These are phyloP conservation scores for Ceyx melanurus DNA, from an alignment of 2,113 vertebrate species.

Conservation along the genomic window DNA sequence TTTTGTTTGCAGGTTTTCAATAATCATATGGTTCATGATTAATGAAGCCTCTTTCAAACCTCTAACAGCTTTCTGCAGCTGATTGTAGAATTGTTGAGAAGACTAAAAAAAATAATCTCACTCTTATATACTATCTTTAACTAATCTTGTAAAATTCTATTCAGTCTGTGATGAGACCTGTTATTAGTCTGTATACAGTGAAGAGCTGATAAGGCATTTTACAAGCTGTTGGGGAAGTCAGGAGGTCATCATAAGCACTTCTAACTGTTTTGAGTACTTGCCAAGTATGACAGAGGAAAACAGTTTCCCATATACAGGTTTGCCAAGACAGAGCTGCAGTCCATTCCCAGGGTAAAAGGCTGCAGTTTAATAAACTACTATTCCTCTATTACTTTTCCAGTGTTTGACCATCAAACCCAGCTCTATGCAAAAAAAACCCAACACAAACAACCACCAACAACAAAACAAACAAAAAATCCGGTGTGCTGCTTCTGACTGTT, in stretches of 20 bases:
- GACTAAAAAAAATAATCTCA: slow-evolving; percentile 46
- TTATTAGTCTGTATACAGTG: slow-evolving; percentile 20
- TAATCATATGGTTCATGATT: slow-evolving; percentile 62
- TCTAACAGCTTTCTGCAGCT: slow-evolving; percentile 42
- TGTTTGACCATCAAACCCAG: neutral
- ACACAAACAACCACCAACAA: no score
- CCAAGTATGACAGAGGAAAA: slow-evolving; percentile 41
- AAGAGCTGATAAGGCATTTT: slow-evolving; percentile 37
- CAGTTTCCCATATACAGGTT: neutral
- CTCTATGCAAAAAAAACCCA: neutral
- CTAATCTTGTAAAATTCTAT: slow-evolving; percentile 34
- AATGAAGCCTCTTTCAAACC: slow-evolving; percentile 47
- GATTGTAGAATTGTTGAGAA: slow-evolving; percentile 19
- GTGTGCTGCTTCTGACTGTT: neutral
- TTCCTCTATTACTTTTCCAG: neutral
- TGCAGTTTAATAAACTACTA: neutral
- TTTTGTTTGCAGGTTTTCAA: slow-evolving; percentile 60
- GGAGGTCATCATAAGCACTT: neutral
- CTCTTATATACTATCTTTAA: slow-evolving; percentile 37
- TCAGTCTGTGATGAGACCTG: slow-evolving; percentile 43
- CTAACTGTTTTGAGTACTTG: slow-evolving; percentile 5
- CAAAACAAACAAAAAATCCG: neutral
- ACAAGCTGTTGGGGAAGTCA: slow-evolving; percentile 41
- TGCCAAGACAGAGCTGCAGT: slow-evolving; percentile 20
- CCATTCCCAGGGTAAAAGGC: slow-evolving; percentile 4